Conservation (phyloP, 2,888 invertebrate genomes). For the Heteropelma amictum region DNA sequence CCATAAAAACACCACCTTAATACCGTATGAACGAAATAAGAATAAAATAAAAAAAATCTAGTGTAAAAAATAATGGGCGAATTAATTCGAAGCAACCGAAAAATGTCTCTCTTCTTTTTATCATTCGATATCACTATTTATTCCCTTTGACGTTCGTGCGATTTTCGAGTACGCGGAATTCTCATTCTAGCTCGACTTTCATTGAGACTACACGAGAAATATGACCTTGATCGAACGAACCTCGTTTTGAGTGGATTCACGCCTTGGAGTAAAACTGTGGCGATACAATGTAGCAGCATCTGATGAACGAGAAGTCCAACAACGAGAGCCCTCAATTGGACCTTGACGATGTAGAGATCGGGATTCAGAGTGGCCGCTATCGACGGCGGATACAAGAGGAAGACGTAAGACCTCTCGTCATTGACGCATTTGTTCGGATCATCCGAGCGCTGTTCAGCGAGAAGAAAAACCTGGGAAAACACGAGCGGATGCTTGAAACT, state of each 20-base stretch:
- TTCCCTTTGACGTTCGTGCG: no score
- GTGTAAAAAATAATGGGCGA: no score
- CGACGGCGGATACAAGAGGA: slow-evolving; percentile 90
- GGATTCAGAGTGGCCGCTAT: slow-evolving; percentile 85
- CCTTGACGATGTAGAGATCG: slow-evolving; percentile 88
- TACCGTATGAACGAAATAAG: no score
- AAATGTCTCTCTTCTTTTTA: no score
- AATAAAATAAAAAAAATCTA: no score
- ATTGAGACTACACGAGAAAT: no score
- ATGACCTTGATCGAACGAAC: no score
- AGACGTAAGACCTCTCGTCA: slow-evolving; percentile 93
- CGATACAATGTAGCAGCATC: slow-evolving; percentile 94
- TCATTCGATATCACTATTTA: no score
- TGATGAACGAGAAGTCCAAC: slow-evolving; percentile 95
- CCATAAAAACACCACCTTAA: no score
- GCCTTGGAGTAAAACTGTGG: slow-evolving; percentile 90
- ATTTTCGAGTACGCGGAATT: no score
- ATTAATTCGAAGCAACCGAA: no score
- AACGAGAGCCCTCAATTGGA: slow-evolving; percentile 92
- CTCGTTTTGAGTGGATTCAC: slow-evolving; percentile 83
- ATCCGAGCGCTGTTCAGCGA: slow-evolving; percentile 80
- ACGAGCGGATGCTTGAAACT: slow-evolving; percentile 12
- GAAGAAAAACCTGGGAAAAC: slow-evolving; percentile 80
- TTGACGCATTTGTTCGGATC: slow-evolving; percentile 73
- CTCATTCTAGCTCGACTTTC: no score